Conservation (phyloP, 2,113 vertebrate genomes). For the Colistium nudipinnis region DNA sequence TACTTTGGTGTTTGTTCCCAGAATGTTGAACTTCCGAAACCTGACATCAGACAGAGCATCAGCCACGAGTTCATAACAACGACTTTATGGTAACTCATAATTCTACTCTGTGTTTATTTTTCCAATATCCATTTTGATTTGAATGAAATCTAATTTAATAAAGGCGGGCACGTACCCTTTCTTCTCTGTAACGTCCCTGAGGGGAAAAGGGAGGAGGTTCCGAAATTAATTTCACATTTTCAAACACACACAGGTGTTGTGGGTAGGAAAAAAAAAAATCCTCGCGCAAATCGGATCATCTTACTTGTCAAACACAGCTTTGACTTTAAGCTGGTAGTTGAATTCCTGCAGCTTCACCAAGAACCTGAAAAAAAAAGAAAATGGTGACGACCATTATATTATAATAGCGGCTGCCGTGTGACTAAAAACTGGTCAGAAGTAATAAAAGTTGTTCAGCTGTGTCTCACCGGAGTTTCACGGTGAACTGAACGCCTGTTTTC, state of each 20-base stretch:
- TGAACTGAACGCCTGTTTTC: slow-evolving; percentile 96
- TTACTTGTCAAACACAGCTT: slow-evolving; percentile 95
- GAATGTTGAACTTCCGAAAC: slow-evolving; percentile 96
- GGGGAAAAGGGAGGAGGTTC: slow-evolving; percentile 8
- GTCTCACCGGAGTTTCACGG: slow-evolving; percentile 91
- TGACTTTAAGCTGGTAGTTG: slow-evolving; percentile 97
- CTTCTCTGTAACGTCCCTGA: slow-evolving; percentile 93
- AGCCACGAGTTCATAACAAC: neutral
- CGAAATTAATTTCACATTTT: neutral
- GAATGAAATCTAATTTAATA: no score
- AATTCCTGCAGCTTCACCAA: slow-evolving; percentile 94
- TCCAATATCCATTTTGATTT: no score
- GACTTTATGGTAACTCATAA: no score
- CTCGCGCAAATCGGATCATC: slow-evolving; percentile 36
- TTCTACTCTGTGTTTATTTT: neutral
- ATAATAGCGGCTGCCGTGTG: no score
- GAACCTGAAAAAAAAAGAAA: slow-evolving; percentile 80
- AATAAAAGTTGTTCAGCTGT: neutral
- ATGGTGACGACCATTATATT: no score
- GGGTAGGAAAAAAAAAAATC: neutral
- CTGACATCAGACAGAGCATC: slow-evolving; percentile 64
- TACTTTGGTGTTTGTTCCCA: slow-evolving; percentile 96
- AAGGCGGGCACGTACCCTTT: slow-evolving; percentile 86
- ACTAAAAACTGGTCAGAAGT: no score
- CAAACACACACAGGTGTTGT: neutral